Percentiles rank a stretch among this genome's conserved stretches.
phyloP scores from a whole-genome alignment of 2,888 invertebrate genomes.

The Lasius fuliginosus region DNA sequence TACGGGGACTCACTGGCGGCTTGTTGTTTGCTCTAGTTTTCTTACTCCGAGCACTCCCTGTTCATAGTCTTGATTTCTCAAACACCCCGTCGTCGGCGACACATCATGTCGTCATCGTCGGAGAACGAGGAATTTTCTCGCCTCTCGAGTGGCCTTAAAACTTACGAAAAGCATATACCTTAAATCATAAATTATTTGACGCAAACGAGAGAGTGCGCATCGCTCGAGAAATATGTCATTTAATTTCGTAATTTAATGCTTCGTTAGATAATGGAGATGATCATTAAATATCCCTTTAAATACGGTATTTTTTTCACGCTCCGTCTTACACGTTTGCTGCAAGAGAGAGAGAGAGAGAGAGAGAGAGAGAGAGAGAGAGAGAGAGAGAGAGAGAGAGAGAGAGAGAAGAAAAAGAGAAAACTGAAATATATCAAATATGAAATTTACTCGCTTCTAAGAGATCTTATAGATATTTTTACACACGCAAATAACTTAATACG shows the following conservation, averaged over 20 bases:
- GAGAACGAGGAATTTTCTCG: background rate
- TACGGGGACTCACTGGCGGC: slow-evolving; percentile 76
- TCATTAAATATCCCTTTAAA: background rate
- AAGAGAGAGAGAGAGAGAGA: background rate
- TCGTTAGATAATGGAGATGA: background rate
- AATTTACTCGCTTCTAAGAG: background rate
- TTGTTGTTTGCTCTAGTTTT: slow-evolving; percentile 85
- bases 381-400: background rate
- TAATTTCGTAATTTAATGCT: background rate
- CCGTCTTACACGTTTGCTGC: background rate
- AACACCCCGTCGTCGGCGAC: slow-evolving; percentile 45
- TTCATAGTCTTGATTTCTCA: slow-evolving; percentile 69
- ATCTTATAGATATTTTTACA: background rate
- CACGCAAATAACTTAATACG: background rate
- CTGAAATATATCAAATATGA: no score
- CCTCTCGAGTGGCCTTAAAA: background rate
- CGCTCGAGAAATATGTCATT: background rate
- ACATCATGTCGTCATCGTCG: slow-evolving; percentile 31
- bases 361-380: background rate
- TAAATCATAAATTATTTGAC: slow-evolving; percentile 4
- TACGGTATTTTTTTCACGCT: background rate
- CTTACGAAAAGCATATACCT: background rate
- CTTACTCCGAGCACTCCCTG: slow-evolving; percentile 79
- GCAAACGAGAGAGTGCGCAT: background rate
- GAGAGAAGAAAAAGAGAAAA: no score